phyloP scores from a whole-genome alignment of 1,140 invertebrate species.

The Trichoplusia ni region DNA sequence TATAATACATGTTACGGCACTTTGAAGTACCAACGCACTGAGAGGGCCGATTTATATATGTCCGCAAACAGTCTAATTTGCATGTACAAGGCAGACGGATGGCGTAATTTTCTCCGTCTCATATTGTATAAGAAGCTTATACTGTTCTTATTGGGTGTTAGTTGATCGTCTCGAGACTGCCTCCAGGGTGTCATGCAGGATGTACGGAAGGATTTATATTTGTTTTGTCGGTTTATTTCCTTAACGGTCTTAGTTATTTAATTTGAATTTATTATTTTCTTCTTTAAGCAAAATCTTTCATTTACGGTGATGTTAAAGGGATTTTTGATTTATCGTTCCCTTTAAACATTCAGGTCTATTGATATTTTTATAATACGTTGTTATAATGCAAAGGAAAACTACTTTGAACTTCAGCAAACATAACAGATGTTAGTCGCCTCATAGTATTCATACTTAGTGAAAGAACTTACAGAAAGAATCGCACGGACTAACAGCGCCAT shows the following conservation, averaged over 20 bases:
- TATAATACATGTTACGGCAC: constrained; percentile 32
- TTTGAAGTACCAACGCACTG: constrained; percentile 33
- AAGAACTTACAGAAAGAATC: not conserved
- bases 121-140: constrained; percentile 34
- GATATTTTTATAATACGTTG: no score
- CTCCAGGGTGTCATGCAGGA: not conserved
- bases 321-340: no score
- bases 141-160: constrained; percentile 22
- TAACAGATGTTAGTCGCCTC: not conserved
- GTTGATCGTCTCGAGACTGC: constrained; percentile 17
- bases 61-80: constrained; percentile 48
- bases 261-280: no score
- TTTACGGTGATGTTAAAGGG: no score
- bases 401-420: no score
- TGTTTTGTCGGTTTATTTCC: no score
- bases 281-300: no score
- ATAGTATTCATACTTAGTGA: not conserved
- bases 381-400: no score
- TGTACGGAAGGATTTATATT: not conserved
- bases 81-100: constrained; percentile 40
- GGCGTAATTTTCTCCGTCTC: constrained; percentile 45
- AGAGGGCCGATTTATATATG: constrained; percentile 42
- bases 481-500: not conserved
- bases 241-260: no score
- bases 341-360: no score